phyloP scores from a whole-genome alignment of 2,888 invertebrate genomes.

The Trachelus iudaicus region DNA sequence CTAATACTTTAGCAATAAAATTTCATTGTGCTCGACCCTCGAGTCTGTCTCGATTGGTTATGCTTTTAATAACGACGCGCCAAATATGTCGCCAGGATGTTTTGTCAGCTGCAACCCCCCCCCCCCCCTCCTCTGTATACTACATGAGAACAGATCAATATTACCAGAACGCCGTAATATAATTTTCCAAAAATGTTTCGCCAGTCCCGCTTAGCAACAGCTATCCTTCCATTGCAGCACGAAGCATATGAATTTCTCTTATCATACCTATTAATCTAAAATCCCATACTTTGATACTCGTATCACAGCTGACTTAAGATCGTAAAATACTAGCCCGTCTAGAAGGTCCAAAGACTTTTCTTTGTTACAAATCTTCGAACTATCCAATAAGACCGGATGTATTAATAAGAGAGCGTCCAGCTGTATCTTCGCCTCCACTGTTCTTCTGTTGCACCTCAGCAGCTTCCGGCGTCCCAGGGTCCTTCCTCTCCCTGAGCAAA shows the following conservation, averaged over 20 bases:
- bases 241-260: no score
- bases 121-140: neutral
- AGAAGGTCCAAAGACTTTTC: no score
- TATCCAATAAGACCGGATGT: neutral
- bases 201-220: neutral
- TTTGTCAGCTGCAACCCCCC: neutral
- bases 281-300: no score
- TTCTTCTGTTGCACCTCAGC: neutral
- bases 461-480: neutral
- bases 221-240: neutral
- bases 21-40: slow-evolving; percentile 34
- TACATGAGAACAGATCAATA: neutral
- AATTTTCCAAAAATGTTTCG: neutral
- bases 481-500: slow-evolving; percentile 17
- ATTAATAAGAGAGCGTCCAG: neutral
- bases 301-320: no score
- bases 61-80: slow-evolving; percentile 33
- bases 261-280: no score
- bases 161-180: neutral
- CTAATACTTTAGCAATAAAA: slow-evolving; percentile 37
- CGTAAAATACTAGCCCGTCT: no score
- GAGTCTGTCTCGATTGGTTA: slow-evolving; percentile 20
- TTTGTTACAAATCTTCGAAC: neutral
- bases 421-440: neutral
- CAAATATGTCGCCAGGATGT: slow-evolving; percentile 25